A percentile compares a stretch with the other conserved stretches of the same genome.
phyloP scores from a whole-genome alignment of 2,797 vertebrate genomes.

The Lacerta bilineata region DNA sequence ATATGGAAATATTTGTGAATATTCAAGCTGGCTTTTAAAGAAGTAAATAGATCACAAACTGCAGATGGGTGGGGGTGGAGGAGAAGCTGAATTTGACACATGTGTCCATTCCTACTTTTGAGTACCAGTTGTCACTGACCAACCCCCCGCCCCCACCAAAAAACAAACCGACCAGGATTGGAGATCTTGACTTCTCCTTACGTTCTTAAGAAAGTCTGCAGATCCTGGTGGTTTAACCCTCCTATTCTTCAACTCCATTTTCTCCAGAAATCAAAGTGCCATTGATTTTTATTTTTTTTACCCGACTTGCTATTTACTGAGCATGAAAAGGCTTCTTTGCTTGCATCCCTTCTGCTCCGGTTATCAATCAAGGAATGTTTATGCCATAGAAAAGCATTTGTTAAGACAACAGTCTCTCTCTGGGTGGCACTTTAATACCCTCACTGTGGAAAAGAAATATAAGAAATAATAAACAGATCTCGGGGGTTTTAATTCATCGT shows the following conservation, averaged over 20 bases:
- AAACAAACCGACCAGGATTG: background rate
- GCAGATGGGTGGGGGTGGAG: no score
- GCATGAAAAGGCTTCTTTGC: conserved; percentile 53
- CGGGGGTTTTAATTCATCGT: conserved; percentile 63
- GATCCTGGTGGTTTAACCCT: background rate
- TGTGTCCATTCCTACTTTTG: no score
- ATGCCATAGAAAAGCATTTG: conserved; percentile 60
- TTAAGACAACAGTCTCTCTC: conserved; percentile 64
- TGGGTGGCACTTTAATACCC: conserved; percentile 61
- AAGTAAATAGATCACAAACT: no score
- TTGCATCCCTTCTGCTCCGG: conserved; percentile 14
- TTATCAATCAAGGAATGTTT: conserved; percentile 71
- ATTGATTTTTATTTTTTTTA: conserved; percentile 67
- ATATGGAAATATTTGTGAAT: no score
- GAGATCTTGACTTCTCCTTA: background rate
- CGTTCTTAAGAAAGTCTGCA: background rate
- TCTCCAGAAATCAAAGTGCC: conserved; percentile 45
- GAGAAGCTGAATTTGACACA: no score
- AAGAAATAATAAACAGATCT: conserved; percentile 5
- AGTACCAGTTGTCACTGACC: no score
- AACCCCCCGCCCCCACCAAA: no score
- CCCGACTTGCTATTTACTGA: conserved; percentile 56
- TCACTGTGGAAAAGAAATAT: conserved; percentile 48
- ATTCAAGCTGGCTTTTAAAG: no score
- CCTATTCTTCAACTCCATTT: background rate